Evolutionary conservation across 2,113 vertebrate species (phyloP), one percentile per base, ranked within the genome.

Genomic region (Cavia porcellus): DNA sequence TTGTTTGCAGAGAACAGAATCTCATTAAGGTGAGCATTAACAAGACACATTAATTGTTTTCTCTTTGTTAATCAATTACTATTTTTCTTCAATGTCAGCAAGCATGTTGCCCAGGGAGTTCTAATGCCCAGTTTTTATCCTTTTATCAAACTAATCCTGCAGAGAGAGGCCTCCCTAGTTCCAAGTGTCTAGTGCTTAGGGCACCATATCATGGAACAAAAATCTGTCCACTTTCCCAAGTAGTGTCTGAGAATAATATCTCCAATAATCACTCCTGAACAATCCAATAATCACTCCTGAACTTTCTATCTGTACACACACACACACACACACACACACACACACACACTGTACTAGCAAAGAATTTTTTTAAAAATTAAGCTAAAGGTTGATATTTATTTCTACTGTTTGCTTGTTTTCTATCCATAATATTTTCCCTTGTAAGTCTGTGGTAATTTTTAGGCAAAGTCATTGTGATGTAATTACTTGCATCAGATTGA

Each of bases 401-500:
- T 96, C 10, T 89, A 28, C 70, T 72, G 4, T 87, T 52, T 92
- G 14, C 90, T 93, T 92, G 28, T 30, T 12, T 92, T 66, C 19
- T 38, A 47, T 75, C 35, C 59, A 81, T 86, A 62, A 30, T 83
- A 86, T 90, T 97, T 96, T 98, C 89, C 66, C 74, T 90, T 92
- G 32, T 85, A 93, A 96, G 62, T 86, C 57, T 84, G 45, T 7
- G 92, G 79, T 77, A 89, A 97, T 98, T 98, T 98, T 97, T 90
- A 93, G 87, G 75, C 95, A 95, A 98, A 96, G 70, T 81, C 92
- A 97, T 96, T 38, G 92, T 98, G 97, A 98, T 98, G 96, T 98
- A 98, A 98, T 98, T 98, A 97, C 98, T 98, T 99, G 97, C 86
- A 96, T 92, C 94, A 98, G 98, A 98, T 85, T 98, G 98, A 97